phyloP scores from a whole-genome alignment of 1,140 invertebrate species.

The Cotesia typhae region DNA sequence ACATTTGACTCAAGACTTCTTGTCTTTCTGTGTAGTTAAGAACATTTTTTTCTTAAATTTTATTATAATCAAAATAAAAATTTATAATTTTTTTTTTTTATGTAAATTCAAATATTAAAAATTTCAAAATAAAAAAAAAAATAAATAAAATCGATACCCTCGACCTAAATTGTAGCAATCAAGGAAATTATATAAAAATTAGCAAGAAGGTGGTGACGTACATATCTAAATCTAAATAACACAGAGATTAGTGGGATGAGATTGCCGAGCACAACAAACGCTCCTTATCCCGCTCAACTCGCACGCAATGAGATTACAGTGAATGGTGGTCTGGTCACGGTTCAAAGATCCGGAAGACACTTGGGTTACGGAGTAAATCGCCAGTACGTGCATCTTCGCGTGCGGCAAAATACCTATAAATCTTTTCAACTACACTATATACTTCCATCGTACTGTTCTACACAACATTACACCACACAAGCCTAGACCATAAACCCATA shows the following conservation, averaged over 20 bases:
- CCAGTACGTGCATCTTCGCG: conserved; percentile 38
- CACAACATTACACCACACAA: no score
- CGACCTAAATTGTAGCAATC: neutral
- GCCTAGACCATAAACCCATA: no score
- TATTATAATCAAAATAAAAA: no score
- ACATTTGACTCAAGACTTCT: no score
- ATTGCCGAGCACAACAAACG: conserved; percentile 22
- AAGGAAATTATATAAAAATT: neutral
- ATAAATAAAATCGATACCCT: no score
- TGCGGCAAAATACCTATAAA: conserved; percentile 40
- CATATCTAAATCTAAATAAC: conserved; percentile 15
- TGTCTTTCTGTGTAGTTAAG: no score
- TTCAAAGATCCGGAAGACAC: conserved; percentile 43
- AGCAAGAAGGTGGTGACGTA: conserved; percentile 18
- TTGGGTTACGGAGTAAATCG: conserved; percentile 33
- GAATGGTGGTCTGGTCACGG: conserved; percentile 38
- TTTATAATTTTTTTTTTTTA: no score
- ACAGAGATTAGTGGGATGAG: neutral
- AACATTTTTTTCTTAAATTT: no score
- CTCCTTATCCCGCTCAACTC: conserved; percentile 32
- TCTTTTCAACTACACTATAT: conserved; percentile 29
- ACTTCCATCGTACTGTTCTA: no score
- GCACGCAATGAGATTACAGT: conserved; percentile 41
- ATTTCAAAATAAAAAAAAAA: no score
- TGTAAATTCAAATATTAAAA: no score